phyloP scores from a whole-genome alignment of 2,113 vertebrate species.

The Prunella himalayana region DNA sequence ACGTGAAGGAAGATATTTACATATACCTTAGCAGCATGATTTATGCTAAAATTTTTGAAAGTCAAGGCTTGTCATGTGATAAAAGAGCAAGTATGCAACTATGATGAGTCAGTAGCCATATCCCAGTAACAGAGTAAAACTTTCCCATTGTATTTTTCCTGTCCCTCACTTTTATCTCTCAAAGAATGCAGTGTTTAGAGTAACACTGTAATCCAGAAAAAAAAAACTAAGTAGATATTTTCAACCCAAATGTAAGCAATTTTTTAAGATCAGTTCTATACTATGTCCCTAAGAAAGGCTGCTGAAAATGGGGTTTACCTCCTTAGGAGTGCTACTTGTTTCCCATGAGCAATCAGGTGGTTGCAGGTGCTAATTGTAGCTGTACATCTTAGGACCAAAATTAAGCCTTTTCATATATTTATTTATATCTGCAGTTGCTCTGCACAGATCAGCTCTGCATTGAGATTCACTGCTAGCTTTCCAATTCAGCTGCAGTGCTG shows the following conservation, averaged over 20 bases:
- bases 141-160: background rate
- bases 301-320: background rate
- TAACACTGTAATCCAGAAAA: background rate
- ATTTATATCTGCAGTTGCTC: background rate
- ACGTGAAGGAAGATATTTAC: background rate
- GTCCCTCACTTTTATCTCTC: background rate
- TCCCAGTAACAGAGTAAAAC: background rate
- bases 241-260: background rate
- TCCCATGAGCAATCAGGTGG: background rate
- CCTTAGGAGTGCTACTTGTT: background rate
- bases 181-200: background rate
- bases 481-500: background rate
- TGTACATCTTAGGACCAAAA: background rate
- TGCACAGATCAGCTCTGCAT: background rate
- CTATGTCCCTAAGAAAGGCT: background rate
- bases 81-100: background rate
- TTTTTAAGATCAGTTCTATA: background rate
- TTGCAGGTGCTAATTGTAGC: background rate
- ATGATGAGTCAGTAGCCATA: background rate
- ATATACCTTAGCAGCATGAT: background rate
- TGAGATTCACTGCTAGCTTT: background rate
- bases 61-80: background rate
- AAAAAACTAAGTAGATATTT: background rate
- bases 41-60: background rate
- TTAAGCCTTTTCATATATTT: background rate